A percentile compares a stretch with the other conserved stretches of the same genome.
phyloP scores from a whole-genome alignment of 1,140 invertebrate species.

The Alviniconcha marisindica region DNA sequence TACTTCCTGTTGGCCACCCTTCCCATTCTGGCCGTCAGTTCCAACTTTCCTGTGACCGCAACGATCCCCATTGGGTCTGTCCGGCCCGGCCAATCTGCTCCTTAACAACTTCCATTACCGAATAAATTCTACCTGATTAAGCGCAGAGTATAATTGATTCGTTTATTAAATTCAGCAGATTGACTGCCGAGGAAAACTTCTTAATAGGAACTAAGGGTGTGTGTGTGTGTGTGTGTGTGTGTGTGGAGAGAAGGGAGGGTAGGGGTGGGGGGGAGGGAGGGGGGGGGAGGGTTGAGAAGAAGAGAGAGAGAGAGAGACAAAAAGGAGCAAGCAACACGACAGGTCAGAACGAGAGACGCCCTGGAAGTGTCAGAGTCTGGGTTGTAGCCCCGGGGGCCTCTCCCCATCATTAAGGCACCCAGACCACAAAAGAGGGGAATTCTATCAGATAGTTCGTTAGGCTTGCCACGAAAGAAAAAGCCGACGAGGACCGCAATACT shows the following conservation, averaged over 20 bases:
- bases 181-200: conserved; percentile 11
- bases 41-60: too few relatives aligned
- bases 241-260: not conserved
- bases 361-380: not conserved
- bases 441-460: conserved; percentile 37
- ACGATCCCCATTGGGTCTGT: too few relatives aligned
- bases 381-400: not conserved
- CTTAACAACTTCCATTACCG: conserved; percentile 15
- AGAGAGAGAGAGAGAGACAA: conserved; percentile 6
- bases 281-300: too few relatives aligned
- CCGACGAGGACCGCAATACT: conserved; percentile 9
- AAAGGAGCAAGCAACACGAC: not conserved
- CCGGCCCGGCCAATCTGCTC: not conserved
- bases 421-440: conserved; percentile 33
- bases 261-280: too few relatives aligned
- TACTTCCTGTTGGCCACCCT: too few relatives aligned
- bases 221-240: too few relatives aligned
- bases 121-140: conserved; percentile 20
- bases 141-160: conserved; percentile 4
- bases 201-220: conserved; percentile 23
- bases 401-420: conserved; percentile 30
- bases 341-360: not conserved
- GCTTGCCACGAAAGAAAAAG: not conserved
- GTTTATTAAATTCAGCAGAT: conserved; percentile 25
- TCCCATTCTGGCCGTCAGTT: too few relatives aligned